Conservation (phyloP, 1,140 invertebrate genomes). For the Wiebesia pumilae region DNA sequence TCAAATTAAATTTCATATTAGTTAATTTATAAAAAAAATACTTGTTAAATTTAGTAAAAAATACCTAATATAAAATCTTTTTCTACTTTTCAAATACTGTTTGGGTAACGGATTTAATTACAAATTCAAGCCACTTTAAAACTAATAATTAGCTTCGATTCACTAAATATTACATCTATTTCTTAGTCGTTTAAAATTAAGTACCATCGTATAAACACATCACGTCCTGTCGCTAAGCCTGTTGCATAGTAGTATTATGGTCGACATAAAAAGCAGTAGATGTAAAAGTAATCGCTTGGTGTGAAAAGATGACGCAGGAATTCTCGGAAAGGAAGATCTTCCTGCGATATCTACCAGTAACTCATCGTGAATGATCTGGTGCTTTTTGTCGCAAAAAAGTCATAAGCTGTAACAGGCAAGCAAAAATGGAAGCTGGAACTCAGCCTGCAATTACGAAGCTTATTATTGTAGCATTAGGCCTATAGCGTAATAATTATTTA, state of each 20-base stretch:
- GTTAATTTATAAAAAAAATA: no score
- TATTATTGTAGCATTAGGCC: background rate
- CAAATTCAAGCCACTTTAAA: no score
- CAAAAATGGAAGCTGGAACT: background rate
- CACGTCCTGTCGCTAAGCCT: background rate
- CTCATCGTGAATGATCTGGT: background rate
- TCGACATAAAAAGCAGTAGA: background rate
- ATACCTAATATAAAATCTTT: no score
- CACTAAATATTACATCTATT: background rate
- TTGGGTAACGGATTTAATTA: no score
- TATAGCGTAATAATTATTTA: conserved; percentile 37
- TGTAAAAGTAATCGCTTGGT: background rate
- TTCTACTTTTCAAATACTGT: no score
- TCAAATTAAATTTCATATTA: no score
- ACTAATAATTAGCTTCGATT: background rate
- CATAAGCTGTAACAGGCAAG: background rate
- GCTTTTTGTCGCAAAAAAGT: background rate
- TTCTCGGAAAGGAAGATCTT: background rate
- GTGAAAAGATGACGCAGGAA: background rate
- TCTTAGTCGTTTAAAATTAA: conserved; percentile 29
- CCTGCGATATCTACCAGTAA: background rate
- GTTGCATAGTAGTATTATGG: background rate
- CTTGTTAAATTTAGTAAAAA: no score
- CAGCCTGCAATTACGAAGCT: background rate
- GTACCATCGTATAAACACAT: background rate